Evolutionary conservation across 2,888 invertebrate species (phyloP).

Genomic region (Pristionchus japonicus): DNA sequence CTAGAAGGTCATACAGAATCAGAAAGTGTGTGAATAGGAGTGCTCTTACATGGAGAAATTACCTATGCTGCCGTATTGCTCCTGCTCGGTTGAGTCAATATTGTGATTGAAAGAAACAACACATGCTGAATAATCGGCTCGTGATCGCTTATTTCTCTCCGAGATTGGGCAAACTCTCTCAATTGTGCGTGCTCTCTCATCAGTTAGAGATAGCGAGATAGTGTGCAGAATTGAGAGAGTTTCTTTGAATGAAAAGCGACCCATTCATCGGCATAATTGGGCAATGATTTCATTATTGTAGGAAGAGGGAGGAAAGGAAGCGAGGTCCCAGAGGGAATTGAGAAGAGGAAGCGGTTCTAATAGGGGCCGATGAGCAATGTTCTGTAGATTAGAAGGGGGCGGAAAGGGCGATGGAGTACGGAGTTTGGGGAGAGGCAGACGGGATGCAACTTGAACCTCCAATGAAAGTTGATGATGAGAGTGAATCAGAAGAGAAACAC

Average conservation of each 20-base stretch:
- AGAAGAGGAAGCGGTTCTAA: background rate
- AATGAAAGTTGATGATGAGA: background rate
- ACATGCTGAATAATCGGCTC: background rate
- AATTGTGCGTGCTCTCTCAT: too few relatives aligned
- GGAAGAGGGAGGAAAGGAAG: background rate
- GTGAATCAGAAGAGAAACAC: background rate
- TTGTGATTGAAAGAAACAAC: background rate
- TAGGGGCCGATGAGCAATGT: background rate
- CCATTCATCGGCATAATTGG: slow-evolving; percentile 11
- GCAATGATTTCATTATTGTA: slow-evolving; percentile 18
- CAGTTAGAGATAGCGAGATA: too few relatives aligned
- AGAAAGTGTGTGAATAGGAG: background rate
- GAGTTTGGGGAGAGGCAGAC: background rate
- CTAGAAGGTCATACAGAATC: background rate
- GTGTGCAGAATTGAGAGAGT: background rate
- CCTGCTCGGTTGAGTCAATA: background rate
- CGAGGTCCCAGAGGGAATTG: slow-evolving; percentile 4
- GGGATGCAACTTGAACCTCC: background rate
- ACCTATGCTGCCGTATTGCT: background rate
- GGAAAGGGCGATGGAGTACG: background rate
- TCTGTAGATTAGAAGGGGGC: background rate
- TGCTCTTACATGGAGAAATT: background rate
- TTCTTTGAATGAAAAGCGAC: background rate
- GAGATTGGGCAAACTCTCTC: too few relatives aligned
- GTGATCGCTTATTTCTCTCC: background rate